Evolutionary conservation across 2,888 invertebrate species (phyloP).

Genomic region (Cactoblastis cactorum): DNA sequence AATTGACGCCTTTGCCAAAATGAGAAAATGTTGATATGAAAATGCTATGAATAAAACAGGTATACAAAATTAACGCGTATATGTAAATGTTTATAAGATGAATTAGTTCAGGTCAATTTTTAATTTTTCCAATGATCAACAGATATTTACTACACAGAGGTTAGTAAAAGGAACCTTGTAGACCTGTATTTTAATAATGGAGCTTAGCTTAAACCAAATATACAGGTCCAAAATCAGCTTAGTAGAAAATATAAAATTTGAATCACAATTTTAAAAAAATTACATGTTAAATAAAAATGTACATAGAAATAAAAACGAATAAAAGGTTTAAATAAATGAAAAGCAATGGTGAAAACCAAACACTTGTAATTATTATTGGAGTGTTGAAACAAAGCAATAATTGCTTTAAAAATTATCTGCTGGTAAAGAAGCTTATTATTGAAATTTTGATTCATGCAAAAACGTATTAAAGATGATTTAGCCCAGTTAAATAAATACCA

Average conservation of each 20-base stretch:
- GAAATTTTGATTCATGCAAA: slow-evolving; percentile 33
- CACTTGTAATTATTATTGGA: slow-evolving; percentile 18
- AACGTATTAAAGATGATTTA: slow-evolving; percentile 10
- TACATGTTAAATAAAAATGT: neutral
- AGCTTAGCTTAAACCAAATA: no score
- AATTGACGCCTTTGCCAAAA: neutral
- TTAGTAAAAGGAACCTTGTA: no score
- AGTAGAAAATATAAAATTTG: no score
- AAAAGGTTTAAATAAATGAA: neutral
- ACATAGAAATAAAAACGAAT: neutral
- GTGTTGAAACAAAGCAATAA: slow-evolving; percentile 16
- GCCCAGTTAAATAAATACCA: neutral
- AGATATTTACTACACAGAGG: no score
- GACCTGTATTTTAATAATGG: no score
- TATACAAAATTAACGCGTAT: neutral
- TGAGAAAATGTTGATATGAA: neutral
- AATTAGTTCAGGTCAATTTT: no score
- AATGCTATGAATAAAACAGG: neutral
- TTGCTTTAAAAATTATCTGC: neutral
- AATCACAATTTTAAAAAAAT: no score
- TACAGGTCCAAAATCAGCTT: no score
- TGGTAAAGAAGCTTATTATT: neutral
- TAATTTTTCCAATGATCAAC: no score
- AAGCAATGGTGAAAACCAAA: slow-evolving; percentile 16
- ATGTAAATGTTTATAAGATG: no score